Conservation (phyloP, 2,888 invertebrate species). For the Neoscelio sp. region DNA sequence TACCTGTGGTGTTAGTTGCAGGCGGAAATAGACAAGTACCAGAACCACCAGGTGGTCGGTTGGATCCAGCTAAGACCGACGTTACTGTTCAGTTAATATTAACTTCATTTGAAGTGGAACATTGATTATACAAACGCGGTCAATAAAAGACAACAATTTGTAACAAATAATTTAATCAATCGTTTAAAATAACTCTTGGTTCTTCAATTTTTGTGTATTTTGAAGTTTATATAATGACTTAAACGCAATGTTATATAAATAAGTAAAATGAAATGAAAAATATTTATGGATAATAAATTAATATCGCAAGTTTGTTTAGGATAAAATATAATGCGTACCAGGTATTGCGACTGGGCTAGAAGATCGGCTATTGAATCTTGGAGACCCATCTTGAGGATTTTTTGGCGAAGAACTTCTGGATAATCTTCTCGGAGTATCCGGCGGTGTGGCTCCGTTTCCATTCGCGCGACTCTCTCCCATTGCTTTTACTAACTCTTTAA, state of each 20-base stretch:
- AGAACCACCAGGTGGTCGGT: conserved; percentile 80
- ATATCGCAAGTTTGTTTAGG: no score
- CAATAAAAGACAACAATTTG: background rate
- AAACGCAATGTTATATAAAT: no score
- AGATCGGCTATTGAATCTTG: conserved; percentile 84
- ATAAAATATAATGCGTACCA: conserved; percentile 80
- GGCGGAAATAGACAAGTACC: conserved; percentile 81
- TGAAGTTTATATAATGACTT: no score
- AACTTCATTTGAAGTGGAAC: conserved; percentile 18
- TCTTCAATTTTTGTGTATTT: no score
- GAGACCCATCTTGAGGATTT: conserved; percentile 83
- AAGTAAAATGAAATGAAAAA: no score
- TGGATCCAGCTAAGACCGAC: conserved; percentile 81
- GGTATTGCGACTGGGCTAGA: conserved; percentile 87
- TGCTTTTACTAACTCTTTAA: conserved; percentile 89
- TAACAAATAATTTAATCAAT: no score
- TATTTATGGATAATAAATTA: no score
- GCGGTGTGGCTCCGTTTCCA: conserved; percentile 90
- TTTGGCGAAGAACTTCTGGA: conserved; percentile 84
- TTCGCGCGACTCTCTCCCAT: conserved; percentile 91
- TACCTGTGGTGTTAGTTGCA: conserved; percentile 81
- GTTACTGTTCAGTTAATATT: conserved; percentile 64
- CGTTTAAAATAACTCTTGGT: no score
- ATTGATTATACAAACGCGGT: conserved; percentile 12
- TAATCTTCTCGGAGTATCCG: conserved; percentile 86